A percentile compares a stretch with the other conserved stretches of the same genome.
Evolutionary conservation across 2,113 vertebrate genomes (phyloP).

Genomic region (Amia ocellicauda): DNA sequence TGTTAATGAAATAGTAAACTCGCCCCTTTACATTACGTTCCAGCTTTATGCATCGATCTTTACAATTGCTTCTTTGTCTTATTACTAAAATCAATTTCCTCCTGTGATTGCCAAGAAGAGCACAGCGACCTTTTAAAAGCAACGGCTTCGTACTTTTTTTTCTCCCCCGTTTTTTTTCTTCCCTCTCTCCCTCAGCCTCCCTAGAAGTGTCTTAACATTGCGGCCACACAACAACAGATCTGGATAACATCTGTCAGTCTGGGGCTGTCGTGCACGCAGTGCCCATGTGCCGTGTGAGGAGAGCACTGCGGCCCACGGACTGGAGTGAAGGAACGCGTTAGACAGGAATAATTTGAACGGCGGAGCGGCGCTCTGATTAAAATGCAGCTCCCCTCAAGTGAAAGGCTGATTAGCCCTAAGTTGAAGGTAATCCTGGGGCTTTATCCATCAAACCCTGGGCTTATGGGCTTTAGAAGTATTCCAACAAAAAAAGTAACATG

Average conservation of each 20-base stretch:
- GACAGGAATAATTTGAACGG: neutral
- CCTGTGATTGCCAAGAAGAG: constrained; percentile 42
- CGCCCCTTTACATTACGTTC: constrained; percentile 37
- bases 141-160: constrained; percentile 33
- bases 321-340: neutral
- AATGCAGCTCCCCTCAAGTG: constrained; percentile 11
- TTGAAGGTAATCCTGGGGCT: neutral
- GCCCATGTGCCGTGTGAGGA: neutral
- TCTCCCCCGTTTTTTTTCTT: constrained; percentile 15
- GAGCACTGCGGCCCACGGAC: neutral
- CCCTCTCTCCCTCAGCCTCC: constrained; percentile 11
- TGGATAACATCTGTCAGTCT: neutral
- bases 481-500: neutral
- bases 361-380: neutral
- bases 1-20: constrained; percentile 57
- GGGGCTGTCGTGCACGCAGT: neutral
- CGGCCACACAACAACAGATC: constrained; percentile 5
- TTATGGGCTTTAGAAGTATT: constrained; percentile 3
- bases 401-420: constrained; percentile 1
- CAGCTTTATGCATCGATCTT: constrained; percentile 50
- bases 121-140: constrained; percentile 40
- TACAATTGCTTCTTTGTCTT: constrained; percentile 51
- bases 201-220: constrained; percentile 16
- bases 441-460: constrained; percentile 1
- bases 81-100: constrained; percentile 53